phyloP scores from a whole-genome alignment of 2,888 invertebrate genomes.

The Athalia rosae region DNA sequence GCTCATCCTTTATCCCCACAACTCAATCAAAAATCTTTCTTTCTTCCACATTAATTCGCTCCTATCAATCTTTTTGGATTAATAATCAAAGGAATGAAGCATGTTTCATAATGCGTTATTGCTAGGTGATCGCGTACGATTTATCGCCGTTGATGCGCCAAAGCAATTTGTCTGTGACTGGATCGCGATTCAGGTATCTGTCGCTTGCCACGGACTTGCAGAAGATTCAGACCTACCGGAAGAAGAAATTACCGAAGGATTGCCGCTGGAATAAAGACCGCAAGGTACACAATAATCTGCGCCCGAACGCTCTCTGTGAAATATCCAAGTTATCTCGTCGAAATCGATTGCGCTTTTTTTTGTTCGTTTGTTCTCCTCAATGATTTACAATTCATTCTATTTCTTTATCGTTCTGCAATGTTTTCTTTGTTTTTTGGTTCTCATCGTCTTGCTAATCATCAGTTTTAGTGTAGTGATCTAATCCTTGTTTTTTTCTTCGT shows the following conservation, averaged over 20 bases:
- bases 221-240: background rate
- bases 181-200: slow-evolving; percentile 54
- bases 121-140: slow-evolving; percentile 56
- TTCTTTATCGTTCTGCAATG: background rate
- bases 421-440: background rate
- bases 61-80: background rate
- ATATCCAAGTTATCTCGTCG: too few relatives aligned
- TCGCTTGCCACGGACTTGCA: slow-evolving; percentile 14
- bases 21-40: background rate
- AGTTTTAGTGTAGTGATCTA: background rate
- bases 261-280: background rate
- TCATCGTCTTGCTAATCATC: background rate
- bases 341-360: background rate
- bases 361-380: background rate
- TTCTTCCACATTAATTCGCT: background rate
- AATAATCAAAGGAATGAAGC: background rate
- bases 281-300: too few relatives aligned
- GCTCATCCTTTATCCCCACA: background rate
- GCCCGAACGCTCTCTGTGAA: too few relatives aligned
- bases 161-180: slow-evolving; percentile 52
- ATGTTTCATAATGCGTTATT: background rate
- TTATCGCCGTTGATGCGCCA: slow-evolving; percentile 55
- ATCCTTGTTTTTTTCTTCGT: background rate
- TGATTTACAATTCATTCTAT: background rate
- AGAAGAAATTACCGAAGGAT: background rate